Evolutionary conservation across 2,113 vertebrate species (phyloP).

Genomic region (Chlorodrepanis virens): DNA sequence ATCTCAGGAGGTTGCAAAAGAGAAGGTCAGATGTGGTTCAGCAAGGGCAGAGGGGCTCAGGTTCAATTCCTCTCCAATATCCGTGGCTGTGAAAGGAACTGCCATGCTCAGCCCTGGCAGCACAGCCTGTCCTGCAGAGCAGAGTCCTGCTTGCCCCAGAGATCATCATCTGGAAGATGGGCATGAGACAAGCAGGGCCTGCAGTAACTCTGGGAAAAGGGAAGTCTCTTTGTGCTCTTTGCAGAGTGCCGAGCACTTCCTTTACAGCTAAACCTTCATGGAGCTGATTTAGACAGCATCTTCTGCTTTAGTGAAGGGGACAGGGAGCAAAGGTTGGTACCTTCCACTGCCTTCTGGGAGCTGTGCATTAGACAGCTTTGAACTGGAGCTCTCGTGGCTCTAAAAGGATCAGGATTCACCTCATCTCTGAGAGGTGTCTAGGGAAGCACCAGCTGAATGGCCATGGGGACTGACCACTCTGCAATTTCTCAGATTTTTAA

Average conservation of each 20-base stretch:
- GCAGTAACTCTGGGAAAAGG: not conserved
- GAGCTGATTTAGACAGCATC: not conserved
- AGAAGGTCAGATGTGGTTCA: conserved; percentile 36
- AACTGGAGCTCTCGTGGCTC: not conserved
- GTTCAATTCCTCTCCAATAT: not conserved
- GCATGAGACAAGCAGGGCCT: accelerated
- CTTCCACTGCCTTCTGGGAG: not conserved
- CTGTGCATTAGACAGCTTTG: not conserved
- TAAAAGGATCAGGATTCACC: not conserved
- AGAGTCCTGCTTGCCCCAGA: not conserved
- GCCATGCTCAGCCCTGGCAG: not conserved
- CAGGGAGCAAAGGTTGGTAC: not conserved
- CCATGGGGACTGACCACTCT: not conserved
- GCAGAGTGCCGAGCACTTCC: not conserved
- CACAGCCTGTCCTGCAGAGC: not conserved
- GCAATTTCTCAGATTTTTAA: not conserved
- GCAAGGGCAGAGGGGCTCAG: not conserved
- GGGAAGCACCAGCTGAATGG: not conserved
- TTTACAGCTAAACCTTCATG: not conserved
- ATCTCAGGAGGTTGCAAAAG: not conserved
- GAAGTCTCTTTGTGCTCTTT: not conserved
- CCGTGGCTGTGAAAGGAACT: not conserved
- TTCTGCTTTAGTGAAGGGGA: not conserved
- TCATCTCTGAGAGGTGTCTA: not conserved
- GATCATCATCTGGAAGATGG: not conserved